These are phyloP conservation scores for Motacilla alba DNA, from an alignment of 2,113 vertebrate species.

Conservation along the genomic window DNA sequence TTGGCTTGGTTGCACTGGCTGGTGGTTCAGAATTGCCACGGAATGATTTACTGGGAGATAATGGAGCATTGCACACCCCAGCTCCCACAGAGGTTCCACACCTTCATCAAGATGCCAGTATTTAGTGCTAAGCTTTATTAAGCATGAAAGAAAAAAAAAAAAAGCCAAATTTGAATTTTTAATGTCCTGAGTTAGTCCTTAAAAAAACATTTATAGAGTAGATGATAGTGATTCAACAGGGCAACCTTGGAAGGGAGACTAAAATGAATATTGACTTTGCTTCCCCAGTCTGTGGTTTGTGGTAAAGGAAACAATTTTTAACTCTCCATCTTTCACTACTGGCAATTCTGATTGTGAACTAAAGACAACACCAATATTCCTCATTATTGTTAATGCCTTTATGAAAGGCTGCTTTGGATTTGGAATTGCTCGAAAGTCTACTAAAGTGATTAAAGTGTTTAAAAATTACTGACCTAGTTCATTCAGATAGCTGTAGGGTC, in stretches of 20 bases:
- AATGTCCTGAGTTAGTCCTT: neutral
- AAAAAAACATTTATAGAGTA: neutral
- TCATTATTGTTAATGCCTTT: neutral
- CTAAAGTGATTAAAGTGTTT: slow-evolving; percentile 34
- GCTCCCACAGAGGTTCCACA: neutral
- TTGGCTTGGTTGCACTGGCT: neutral
- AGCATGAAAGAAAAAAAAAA: neutral
- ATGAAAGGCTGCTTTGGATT: neutral
- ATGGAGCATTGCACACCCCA: neutral
- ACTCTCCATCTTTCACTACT: neutral
- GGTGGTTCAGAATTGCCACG: neutral
- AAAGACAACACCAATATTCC: neutral
- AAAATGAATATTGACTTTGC: neutral
- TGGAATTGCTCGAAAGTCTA: neutral
- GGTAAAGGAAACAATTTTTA: neutral
- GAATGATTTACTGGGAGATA: neutral
- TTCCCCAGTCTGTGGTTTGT: neutral
- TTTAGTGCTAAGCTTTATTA: neutral
- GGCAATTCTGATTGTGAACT: neutral
- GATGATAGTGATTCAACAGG: neutral
- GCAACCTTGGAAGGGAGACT: neutral
- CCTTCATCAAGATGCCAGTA: neutral
- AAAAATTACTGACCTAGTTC: slow-evolving; percentile 88
- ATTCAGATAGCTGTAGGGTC: slow-evolving; percentile 91
- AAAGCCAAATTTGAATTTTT: neutral